Base-by-base conservation (phyloP, 2,113 vertebrate genomes). In the Festucalex cinctus region DNA sequence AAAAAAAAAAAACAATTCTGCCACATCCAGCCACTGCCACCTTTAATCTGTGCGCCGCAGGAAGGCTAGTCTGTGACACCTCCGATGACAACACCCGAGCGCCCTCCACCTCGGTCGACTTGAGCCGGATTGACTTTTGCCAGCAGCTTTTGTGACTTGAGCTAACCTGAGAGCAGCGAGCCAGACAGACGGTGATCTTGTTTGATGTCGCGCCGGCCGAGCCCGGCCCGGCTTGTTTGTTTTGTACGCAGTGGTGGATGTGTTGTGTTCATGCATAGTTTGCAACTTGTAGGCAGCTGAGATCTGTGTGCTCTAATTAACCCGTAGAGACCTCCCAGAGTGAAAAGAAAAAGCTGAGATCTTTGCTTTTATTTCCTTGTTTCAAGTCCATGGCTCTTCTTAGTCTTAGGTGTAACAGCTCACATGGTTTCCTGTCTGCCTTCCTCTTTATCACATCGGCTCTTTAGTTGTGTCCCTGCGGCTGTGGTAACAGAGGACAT, bases 221-320 rank as follows among this genome's bases (percentile, higher is more conserved):
- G 71, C 68, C n/a, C 48, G 63, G 66, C 49, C 69, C 64, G 65
- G 72, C 70, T 63, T 79, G 63, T 83, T 63, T 77, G 67, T 36
- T 83, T 54, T 77, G 67, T 43, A 26, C 41, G 58, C 48, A 22
- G 67, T 13, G 64, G 59, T 60, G 43, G 28, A 26, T 20, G 36
- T 61, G 63, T 74, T 63, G 68, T 83, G 62, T 70, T 73, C 64
- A 74, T 86, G 80, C 75, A 80, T 70, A 53, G 70, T 62, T 64
- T 78, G 84, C 85, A 87, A 76, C 68, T 75, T 77, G 63, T 70
- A 74, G 83, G 81, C 78, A 80, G 70, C 75, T 75, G 75, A 90
- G 80, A 75, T 75, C 24, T 49, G 53, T 69, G 69, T 71, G 71
- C 68, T 73, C 58, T 90, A 90, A 91, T 91, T 89, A 90, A 89